A percentile compares a stretch with the other conserved stretches of the same genome.
phyloP scores from a whole-genome alignment of 1,140 invertebrate genomes.

The Nylanderia fulva region DNA sequence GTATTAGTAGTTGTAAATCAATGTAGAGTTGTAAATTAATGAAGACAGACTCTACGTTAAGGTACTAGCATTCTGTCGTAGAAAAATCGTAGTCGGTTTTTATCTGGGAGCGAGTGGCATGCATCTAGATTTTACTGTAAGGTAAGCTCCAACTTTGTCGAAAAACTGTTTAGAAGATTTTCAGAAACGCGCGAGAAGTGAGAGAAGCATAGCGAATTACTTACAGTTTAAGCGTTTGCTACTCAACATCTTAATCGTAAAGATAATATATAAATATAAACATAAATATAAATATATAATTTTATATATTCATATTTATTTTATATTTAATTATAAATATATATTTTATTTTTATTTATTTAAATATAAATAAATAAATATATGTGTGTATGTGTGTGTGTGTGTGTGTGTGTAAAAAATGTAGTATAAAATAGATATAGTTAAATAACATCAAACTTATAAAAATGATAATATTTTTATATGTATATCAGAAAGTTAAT shows the following conservation, averaged over 20 bases:
- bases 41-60: conserved; percentile 56
- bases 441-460: neutral
- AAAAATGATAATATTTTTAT: neutral
- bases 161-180: conserved; percentile 21
- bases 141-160: conserved; percentile 25
- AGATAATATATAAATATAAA: neutral
- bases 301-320: neutral
- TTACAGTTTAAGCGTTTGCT: neutral
- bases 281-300: neutral
- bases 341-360: conserved; percentile 3
- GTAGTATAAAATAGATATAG: neutral
- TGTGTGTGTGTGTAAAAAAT: neutral
- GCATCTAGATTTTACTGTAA: conserved; percentile 39
- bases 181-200: neutral
- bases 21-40: conserved; percentile 40
- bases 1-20: conserved; percentile 20
- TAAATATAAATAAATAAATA: neutral
- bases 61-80: conserved; percentile 41
- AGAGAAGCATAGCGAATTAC: neutral
- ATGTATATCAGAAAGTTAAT: neutral
- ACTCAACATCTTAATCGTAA: neutral
- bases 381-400: neutral
- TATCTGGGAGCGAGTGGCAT: conserved; percentile 7
- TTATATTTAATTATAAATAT: neutral
- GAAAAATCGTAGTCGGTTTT: conserved; percentile 46